Evolutionary conservation across 2,113 vertebrate genomes (phyloP).

Genomic region (Pungitius pungitius): DNA sequence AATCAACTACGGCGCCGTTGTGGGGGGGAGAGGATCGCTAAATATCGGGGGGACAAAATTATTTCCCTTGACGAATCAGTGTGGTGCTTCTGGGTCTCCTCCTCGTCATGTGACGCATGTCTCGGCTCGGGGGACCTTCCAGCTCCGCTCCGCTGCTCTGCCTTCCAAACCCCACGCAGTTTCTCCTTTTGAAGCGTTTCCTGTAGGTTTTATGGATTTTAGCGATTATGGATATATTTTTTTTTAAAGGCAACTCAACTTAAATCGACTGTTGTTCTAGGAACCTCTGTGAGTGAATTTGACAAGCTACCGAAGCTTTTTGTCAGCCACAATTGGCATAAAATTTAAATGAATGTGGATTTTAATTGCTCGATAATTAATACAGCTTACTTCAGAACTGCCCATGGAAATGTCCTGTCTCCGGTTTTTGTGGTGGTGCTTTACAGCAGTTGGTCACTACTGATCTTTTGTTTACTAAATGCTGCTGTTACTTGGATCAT

Average conservation of each 20-base stretch:
- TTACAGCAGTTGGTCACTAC: background rate
- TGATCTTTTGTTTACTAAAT: background rate
- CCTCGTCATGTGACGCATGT: too few relatives aligned
- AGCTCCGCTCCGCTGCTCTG: background rate
- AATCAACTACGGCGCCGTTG: too few relatives aligned
- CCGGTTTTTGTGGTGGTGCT: background rate
- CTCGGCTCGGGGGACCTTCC: too few relatives aligned
- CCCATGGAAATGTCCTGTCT: background rate
- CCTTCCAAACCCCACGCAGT: background rate
- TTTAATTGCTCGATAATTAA: background rate
- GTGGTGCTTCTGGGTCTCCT: background rate
- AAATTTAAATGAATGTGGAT: too few relatives aligned
- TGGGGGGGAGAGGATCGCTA: too few relatives aligned
- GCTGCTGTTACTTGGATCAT: background rate
- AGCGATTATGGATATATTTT: conserved; percentile 27
- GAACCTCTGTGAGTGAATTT: background rate
- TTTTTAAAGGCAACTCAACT: background rate
- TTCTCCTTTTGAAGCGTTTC: background rate
- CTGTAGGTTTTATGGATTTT: conserved; percentile 10
- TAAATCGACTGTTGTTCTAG: conserved; percentile 18
- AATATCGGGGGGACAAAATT: too few relatives aligned
- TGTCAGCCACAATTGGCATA: background rate
- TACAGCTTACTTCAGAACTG: background rate
- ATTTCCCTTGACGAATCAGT: background rate
- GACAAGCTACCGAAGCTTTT: conserved; percentile 9